phyloP scores from a whole-genome alignment of 2,113 vertebrate species.

The Nothocercus nigrocapillus region DNA sequence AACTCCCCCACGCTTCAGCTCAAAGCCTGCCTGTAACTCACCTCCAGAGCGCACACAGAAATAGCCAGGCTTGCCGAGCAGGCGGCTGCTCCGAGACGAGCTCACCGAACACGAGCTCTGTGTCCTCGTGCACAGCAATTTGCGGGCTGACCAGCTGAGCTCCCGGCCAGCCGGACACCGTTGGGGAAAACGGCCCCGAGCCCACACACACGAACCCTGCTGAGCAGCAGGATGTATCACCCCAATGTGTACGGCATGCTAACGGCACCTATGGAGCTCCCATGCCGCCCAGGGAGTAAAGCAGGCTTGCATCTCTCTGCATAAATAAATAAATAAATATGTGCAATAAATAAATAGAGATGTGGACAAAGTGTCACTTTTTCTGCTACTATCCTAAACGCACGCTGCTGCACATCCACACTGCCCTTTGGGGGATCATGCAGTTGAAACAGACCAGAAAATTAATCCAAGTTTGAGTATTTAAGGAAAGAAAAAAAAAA shows the following conservation, averaged over 20 bases:
- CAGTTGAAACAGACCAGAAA: background rate
- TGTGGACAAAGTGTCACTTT: background rate
- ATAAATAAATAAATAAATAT: background rate
- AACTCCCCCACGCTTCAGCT: background rate
- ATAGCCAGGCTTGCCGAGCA: background rate
- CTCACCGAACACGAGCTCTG: background rate
- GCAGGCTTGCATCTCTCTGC: background rate
- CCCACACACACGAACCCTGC: background rate
- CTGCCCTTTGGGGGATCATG: background rate
- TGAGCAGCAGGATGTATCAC: background rate
- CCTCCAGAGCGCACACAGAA: background rate
- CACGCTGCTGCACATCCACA: background rate
- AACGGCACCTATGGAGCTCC: background rate
- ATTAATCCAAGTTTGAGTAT: background rate
- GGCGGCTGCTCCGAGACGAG: background rate
- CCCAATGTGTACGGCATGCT: background rate
- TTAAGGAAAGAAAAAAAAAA: background rate
- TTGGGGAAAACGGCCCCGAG: background rate
- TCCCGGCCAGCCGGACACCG: background rate
- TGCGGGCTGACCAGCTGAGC: background rate
- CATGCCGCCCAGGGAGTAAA: background rate
- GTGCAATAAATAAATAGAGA: background rate
- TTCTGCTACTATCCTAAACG: background rate
- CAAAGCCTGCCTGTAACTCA: background rate
- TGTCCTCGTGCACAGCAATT: background rate